Conservation (phyloP, 2,888 invertebrate species). For the Ectobius pallidus region DNA sequence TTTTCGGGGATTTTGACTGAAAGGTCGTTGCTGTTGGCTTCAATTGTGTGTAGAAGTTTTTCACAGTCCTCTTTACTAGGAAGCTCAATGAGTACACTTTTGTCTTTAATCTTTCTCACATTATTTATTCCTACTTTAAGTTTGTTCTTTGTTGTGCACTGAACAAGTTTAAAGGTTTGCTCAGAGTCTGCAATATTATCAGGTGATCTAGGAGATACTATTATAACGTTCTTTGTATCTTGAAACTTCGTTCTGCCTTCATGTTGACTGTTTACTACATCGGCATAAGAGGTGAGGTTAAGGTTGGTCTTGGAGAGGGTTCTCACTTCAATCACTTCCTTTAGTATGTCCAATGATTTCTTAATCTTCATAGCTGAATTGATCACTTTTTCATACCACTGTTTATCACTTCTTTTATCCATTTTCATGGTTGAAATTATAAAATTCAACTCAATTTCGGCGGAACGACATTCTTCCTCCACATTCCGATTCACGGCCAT, state of each 20-base stretch:
- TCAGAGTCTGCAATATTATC: not conserved
- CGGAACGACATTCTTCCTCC: too few species aligned
- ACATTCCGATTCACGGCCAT: too few species aligned
- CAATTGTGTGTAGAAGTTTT: not conserved
- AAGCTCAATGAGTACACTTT: not conserved
- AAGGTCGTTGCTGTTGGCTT: not conserved
- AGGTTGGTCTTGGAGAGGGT: too few species aligned
- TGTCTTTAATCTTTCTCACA: not conserved
- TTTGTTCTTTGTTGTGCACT: not conserved
- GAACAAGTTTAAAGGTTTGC: slow-evolving; percentile 1
- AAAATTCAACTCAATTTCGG: too few species aligned
- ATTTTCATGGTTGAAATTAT: too few species aligned
- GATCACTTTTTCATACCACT: too few species aligned
- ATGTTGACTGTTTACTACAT: not conserved
- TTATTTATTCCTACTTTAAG: not conserved
- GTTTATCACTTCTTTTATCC: too few species aligned
- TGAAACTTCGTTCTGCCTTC: not conserved
- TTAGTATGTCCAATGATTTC: too few species aligned
- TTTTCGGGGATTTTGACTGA: not conserved
- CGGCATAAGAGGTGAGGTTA: too few species aligned
- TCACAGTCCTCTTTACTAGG: not conserved
- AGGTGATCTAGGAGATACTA: not conserved
- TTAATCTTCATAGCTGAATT: too few species aligned
- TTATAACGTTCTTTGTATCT: not conserved
- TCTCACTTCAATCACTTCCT: too few species aligned